phyloP scores from a whole-genome alignment of 2,797 vertebrate species.

The Arvicola amphibius region DNA sequence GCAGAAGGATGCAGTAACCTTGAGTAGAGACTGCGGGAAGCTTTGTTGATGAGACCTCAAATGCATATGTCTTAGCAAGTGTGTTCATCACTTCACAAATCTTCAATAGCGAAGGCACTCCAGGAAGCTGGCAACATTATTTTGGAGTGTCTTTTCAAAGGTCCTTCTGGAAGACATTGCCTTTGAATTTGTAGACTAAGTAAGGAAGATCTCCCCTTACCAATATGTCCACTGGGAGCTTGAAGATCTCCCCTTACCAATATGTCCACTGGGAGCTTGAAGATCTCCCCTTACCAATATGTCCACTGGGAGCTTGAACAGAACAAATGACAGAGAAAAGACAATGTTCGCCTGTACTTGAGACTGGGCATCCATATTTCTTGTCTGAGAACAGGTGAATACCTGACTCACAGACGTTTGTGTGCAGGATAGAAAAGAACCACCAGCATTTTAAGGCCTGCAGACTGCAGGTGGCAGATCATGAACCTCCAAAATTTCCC shows the following conservation, averaged over 20 bases:
- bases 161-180: background rate
- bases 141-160: background rate
- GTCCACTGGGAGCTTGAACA: background rate
- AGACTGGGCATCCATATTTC: background rate
- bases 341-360: background rate
- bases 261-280: background rate
- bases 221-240: background rate
- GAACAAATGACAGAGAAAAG: background rate
- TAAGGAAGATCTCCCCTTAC: background rate
- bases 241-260: too few species aligned
- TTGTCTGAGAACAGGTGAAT: background rate
- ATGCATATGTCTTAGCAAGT: background rate
- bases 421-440: background rate
- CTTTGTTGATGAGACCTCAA: background rate
- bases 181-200: background rate
- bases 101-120: background rate
- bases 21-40: background rate
- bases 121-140: background rate
- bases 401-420: background rate
- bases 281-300: background rate
- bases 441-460: background rate
- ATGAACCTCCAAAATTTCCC: background rate
- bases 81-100: background rate
- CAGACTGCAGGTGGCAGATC: background rate
- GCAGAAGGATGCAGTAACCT: background rate